A percentile compares a stretch with the other conserved stretches of the same genome.
Conservation (phyloP, 2,797 vertebrate species). For the Heliangelus exortis region DNA sequence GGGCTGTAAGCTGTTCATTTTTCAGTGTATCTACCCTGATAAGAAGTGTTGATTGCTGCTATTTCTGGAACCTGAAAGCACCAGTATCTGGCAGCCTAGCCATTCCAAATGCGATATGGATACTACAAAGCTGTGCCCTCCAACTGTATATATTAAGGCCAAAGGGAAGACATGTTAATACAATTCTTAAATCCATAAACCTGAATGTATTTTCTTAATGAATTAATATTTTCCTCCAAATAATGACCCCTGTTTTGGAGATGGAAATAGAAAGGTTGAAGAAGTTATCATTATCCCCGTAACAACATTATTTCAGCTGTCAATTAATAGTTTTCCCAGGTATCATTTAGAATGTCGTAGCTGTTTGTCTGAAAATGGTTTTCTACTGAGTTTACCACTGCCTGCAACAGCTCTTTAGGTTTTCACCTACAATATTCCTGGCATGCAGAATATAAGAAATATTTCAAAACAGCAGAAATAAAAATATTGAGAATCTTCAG, state of each 20-base stretch:
- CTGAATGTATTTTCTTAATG: not conserved
- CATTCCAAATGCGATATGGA: not conserved
- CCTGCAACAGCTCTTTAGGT: not conserved
- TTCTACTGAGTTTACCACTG: not conserved
- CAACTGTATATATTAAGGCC: not conserved
- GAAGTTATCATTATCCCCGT: accelerated
- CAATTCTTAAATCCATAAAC: not conserved
- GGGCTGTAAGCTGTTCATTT: not conserved
- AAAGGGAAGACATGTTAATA: not conserved
- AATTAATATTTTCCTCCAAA: not conserved
- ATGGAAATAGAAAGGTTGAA: not conserved
- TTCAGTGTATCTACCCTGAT: not conserved
- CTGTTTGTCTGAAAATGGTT: not conserved
- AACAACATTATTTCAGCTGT: not conserved
- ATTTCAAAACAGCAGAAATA: not conserved
- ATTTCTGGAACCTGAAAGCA: not conserved
- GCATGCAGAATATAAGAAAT: not conserved
- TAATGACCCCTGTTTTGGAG: not conserved
- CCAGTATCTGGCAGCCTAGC: not conserved
- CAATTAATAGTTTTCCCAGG: not conserved
- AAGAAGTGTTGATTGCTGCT: not conserved
- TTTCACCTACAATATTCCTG: not conserved
- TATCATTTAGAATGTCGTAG: not conserved
- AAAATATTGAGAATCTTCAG: not conserved
- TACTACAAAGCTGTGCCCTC: not conserved